Evolutionary conservation across 2,113 vertebrate genomes (phyloP), one percentile per base, ranked within the genome.

Genomic region (Pyxicephalus adspersus): DNA sequence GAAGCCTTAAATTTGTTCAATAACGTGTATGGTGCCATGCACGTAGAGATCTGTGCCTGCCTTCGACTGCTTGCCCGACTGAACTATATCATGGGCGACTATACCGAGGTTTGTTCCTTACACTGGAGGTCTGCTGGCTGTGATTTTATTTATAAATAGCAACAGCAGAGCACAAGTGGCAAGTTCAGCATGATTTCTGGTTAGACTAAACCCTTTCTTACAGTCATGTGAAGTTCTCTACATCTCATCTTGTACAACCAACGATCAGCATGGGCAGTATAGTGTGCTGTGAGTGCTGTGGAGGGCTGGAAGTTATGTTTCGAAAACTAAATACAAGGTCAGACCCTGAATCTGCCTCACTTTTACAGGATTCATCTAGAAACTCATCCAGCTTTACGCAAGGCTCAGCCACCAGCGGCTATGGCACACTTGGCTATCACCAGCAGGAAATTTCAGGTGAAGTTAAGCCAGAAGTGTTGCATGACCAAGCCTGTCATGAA

Each of bases 1-100:
- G 98, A 99, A 90, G 97, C 98, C 80, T 92, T 99, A 84, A 99
- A 99, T 90, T 92, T 99, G 85, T 99, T 98, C 86, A 99, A 99
- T 90, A 99, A 98, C 1, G 97, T 99, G 31, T 99, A 99, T 7
- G 98, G 98, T 84, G 97, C 98, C 84, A 98, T 99, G 97, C 98
- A 99, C 0, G 94, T 99, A 55, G 98, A 99, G 91, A 98, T 98
- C 87, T 98, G 97, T 57, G 97, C 96, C 88, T 99, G 98, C 84
- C 90, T 99, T 83, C 95, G 96, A 83, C 96, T 99, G 66, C 91
- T 99, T 51, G 96, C 97, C 28, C 96, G 98, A 19, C 96, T 99
- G 81, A 98, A 98, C 87, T 99, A 99, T 78, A 99, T 99, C 89
- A 98, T 98, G 95, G 96, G 97, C 20, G 97, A 99, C 85, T 97